These are phyloP conservation scores for Zoanthus solanderi DNA, from an alignment of 92 coral and sea anemone genomes.

Conservation along the genomic window DNA sequence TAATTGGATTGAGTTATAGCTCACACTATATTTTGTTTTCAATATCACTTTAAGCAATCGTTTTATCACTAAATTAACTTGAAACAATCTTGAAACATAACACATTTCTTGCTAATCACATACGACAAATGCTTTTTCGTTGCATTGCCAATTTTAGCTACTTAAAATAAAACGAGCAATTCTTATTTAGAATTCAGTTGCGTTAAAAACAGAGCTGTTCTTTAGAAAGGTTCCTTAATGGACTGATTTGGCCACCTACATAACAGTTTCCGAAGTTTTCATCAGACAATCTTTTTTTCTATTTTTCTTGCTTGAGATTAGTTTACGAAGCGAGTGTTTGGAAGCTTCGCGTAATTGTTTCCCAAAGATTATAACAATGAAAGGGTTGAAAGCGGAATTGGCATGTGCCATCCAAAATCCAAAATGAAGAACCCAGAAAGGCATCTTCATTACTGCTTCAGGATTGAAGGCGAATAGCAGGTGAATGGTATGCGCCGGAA, in stretches of 20 bases:
- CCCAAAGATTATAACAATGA: slow-evolving; percentile 19
- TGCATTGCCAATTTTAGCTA: too few species aligned
- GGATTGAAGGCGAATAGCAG: slow-evolving; percentile 13
- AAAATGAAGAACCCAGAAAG: not conserved
- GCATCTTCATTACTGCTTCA: slow-evolving; percentile 3
- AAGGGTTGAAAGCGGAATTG: slow-evolving; percentile 31
- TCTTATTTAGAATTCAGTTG: too few species aligned
- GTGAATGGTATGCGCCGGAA: slow-evolving; percentile 23
- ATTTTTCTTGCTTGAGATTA: not conserved
- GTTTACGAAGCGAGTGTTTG: slow-evolving; percentile 15
- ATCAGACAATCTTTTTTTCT: not conserved
- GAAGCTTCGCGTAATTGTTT: slow-evolving; percentile 32
- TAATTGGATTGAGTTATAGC: too few species aligned
- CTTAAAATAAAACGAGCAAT: too few species aligned
- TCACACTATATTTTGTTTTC: too few species aligned
- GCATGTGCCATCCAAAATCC: slow-evolving; percentile 34
- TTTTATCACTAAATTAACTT: too few species aligned
- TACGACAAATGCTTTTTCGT: too few species aligned
- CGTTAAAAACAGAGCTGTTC: too few species aligned
- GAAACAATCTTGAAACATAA: too few species aligned
- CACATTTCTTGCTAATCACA: too few species aligned
- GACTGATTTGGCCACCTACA: not conserved
- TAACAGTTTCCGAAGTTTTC: slow-evolving; percentile 11
- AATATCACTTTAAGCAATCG: too few species aligned
- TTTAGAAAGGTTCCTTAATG: too few species aligned